Base-by-base conservation (phyloP, 2,113 vertebrate genomes). In the Erythrocercus mccallii region DNA sequence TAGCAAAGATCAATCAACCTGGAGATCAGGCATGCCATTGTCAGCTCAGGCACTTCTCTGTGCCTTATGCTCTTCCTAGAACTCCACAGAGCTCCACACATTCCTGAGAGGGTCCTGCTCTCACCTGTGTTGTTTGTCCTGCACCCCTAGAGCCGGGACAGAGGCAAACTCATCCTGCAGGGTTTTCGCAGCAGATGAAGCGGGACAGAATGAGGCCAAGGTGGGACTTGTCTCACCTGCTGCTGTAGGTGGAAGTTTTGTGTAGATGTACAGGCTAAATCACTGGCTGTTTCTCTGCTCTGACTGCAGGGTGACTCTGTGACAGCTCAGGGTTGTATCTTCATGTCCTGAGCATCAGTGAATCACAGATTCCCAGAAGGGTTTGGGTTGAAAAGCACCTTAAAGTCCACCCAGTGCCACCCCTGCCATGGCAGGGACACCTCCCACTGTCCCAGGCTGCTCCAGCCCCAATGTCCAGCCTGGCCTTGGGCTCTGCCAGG, bases 91-190 rank as follows among this genome's bases (percentile, higher is more conserved):
- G 17, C 9, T n/a, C 54, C 25, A 6, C 9, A 0, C 28, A 16
- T 20, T 35, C 13, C 48, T 51, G 76, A 18, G 69, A 76, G 71
- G 24, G 4, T 35, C 38, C 73, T 48, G 45, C 28, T 91, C 27
- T 28, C 40, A 5, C 14, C 22, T 44, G 48, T 0, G 24, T 1
- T 2, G 0, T 15, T 72, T 77, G 27, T 47, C 30, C 48, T 83
- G 40, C 23, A 33, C 38, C 7, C 38, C 18, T 33, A 33, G 30
- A 57, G n/a, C 28, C 47, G 45, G 56, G 62, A 33, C 11, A 11
- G 42, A 56, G 33, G 16, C 45, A 11, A 27, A 19, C 9, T 45
- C 8, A 3, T 6, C 10, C 19, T 61, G 12, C 10, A 48, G 37
- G 72, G 40, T 30, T 81, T 42, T 45, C 30, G 50, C 23, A 37